A percentile compares a stretch with the other conserved stretches of the same genome.
Conservation (phyloP, 53 echinoderm and acorn worm species). For the Luidia sarsii region DNA sequence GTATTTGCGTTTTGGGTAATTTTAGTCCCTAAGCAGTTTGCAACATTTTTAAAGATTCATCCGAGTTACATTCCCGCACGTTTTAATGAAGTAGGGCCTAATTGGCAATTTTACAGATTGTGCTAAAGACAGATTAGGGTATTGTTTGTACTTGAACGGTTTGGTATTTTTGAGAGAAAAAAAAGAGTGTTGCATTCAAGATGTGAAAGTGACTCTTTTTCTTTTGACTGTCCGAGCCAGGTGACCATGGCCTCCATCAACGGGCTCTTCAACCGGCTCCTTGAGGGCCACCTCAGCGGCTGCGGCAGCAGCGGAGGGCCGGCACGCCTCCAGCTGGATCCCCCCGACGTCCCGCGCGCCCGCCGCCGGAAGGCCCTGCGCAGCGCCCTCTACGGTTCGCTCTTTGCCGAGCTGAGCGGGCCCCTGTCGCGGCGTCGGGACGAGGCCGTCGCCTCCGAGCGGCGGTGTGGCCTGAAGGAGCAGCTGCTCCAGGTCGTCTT, state of each 20-base stretch:
- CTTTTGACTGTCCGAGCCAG: background rate
- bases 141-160: too few species aligned
- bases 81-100: too few species aligned
- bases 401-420: constrained; percentile 32
- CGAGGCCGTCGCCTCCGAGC: background rate
- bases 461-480: constrained; percentile 36
- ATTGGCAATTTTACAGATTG: too few species aligned
- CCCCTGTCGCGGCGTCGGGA: constrained; percentile 16
- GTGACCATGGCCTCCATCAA: constrained; percentile 17
- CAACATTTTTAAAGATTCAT: too few species aligned
- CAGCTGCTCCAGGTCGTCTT: constrained; percentile 33
- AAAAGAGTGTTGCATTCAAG: too few species aligned
- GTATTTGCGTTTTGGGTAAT: too few species aligned
- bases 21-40: too few species aligned
- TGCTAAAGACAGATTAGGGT: too few species aligned
- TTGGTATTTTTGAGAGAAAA: too few species aligned
- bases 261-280: constrained; percentile 25
- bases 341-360: background rate
- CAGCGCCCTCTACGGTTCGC: background rate
- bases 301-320: too few species aligned
- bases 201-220: too few species aligned
- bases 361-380: constrained; percentile 21
- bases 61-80: too few species aligned
- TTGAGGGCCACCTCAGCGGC: constrained; percentile 19
- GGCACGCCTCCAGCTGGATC: constrained; percentile 9